These are phyloP conservation scores for Drosophila baimaii DNA, from an alignment of 1,140 invertebrate genomes.

Conservation along the genomic window DNA sequence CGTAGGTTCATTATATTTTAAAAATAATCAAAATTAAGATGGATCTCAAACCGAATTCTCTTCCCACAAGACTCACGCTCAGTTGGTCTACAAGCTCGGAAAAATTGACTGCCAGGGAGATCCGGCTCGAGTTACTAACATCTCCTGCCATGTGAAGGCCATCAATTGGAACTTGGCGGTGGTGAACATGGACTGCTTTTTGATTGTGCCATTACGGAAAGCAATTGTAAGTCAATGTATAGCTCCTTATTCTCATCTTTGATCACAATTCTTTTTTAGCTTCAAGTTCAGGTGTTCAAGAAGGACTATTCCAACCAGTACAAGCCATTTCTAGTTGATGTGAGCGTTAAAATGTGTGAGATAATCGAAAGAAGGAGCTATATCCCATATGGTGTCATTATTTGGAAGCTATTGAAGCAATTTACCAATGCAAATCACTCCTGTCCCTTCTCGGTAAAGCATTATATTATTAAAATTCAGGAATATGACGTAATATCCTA, in stretches of 20 bases:
- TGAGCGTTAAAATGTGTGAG: conserved; percentile 15
- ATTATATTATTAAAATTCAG: background rate
- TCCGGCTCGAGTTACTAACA: background rate
- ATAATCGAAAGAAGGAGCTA: conserved; percentile 27
- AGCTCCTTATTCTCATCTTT: background rate
- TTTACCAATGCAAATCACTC: conserved; percentile 48
- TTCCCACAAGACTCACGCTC: background rate
- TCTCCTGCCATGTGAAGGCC: conserved; percentile 21
- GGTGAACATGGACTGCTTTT: conserved; percentile 25
- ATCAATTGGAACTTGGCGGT: conserved; percentile 39
- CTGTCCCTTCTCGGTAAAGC: conserved; percentile 34
- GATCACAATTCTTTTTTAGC: background rate
- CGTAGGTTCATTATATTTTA: background rate
- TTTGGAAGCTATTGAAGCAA: conserved; percentile 1
- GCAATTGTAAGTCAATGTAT: background rate
- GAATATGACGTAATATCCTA: no score
- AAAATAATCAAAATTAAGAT: background rate
- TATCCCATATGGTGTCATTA: conserved; percentile 14
- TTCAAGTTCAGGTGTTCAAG: conserved; percentile 12
- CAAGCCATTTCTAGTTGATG: conserved; percentile 47
- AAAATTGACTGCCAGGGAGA: conserved; percentile 38
- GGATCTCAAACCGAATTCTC: background rate
- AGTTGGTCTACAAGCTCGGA: conserved; percentile 26
- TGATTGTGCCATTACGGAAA: conserved; percentile 6
- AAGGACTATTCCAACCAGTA: conserved; percentile 45